Conservation (phyloP, 2,888 invertebrate genomes). For the Scaptomyza reducta region DNA sequence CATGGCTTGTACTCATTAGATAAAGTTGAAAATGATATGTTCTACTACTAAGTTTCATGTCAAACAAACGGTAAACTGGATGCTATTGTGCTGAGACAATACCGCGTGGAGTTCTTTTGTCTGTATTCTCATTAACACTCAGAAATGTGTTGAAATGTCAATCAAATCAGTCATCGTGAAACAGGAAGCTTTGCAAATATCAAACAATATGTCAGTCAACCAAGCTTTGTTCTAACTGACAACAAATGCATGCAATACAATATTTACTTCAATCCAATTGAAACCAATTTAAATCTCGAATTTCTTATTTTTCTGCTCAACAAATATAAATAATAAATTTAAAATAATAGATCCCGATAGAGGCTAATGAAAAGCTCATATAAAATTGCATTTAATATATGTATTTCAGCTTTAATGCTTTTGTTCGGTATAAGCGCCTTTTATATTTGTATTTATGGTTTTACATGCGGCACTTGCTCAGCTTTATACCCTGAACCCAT, state of each 20-base stretch:
- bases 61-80: slow-evolving; percentile 20
- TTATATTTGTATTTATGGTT: slow-evolving; percentile 12
- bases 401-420: slow-evolving; percentile 19
- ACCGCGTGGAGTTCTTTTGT: slow-evolving; percentile 43
- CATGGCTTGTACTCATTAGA: slow-evolving; percentile 46
- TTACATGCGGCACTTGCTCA: background rate
- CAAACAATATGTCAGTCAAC: slow-evolving; percentile 13
- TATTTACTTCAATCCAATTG: background rate
- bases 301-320: background rate
- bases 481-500: no score
- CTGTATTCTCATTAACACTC: slow-evolving; percentile 19
- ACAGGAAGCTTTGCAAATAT: slow-evolving; percentile 18
- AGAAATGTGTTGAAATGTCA: slow-evolving; percentile 50
- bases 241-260: background rate
- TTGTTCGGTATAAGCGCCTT: slow-evolving; percentile 45
- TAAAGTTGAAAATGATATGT: slow-evolving; percentile 25
- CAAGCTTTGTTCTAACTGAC: slow-evolving; percentile 25
- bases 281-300: background rate
- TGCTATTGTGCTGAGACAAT: slow-evolving; percentile 45
- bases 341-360: slow-evolving; percentile 15
- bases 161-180: slow-evolving; percentile 52
- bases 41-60: background rate
- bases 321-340: background rate
- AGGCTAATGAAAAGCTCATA: slow-evolving; percentile 43
- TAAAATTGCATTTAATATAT: background rate